Evolutionary conservation across 2,888 invertebrate genomes (phyloP).

Genomic region (Sinotaia quadrata): DNA sequence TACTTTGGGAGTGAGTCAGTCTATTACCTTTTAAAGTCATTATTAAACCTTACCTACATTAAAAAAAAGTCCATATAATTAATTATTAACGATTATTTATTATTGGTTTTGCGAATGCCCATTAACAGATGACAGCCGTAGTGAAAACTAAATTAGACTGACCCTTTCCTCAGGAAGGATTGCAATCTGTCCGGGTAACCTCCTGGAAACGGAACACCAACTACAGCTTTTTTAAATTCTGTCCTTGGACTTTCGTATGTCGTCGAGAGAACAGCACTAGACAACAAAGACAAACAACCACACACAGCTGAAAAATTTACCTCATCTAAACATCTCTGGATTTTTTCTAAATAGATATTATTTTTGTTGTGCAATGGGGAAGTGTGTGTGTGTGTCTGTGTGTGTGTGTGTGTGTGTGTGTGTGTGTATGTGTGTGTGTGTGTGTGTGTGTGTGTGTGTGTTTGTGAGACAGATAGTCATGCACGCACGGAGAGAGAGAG

Average conservation of each 20-base stretch:
- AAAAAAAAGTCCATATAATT: too few relatives aligned
- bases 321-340: too few relatives aligned
- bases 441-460: conserved; percentile 12
- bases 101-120: too few relatives aligned
- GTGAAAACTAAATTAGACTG: too few relatives aligned
- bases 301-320: neutral
- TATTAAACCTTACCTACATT: too few relatives aligned
- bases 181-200: conserved; percentile 29
- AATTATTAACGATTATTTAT: too few relatives aligned
- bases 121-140: too few relatives aligned
- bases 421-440: conserved; percentile 13
- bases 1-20: too few relatives aligned
- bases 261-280: conserved; percentile 2
- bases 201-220: neutral
- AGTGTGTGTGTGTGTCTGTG: conserved; percentile 11
- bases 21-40: too few relatives aligned
- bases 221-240: neutral
- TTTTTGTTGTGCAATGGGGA: too few relatives aligned
- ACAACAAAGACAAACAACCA: conserved; percentile 3
- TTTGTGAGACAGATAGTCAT: conserved; percentile 8
- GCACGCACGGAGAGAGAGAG: conserved; percentile 15
- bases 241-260: conserved; percentile 3
- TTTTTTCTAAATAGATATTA: too few relatives aligned
- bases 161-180: conserved; percentile 32
- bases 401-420: neutral